phyloP scores from a whole-genome alignment of 2,888 invertebrate species.

The Amphipyra berbera region DNA sequence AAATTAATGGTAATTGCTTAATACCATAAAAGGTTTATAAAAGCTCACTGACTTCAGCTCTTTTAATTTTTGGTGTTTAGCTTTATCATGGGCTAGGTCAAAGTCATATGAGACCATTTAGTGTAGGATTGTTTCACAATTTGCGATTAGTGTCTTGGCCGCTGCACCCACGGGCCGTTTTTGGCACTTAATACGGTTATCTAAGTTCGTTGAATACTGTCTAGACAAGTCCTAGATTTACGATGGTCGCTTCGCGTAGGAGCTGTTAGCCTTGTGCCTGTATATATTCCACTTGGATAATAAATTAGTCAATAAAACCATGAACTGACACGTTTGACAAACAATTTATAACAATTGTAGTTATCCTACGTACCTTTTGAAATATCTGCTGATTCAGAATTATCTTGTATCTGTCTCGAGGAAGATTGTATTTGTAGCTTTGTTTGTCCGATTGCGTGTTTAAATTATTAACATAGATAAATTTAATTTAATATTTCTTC shows the following conservation, averaged over 20 bases:
- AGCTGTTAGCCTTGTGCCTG: slow-evolving; percentile 83
- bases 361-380: slow-evolving; percentile 61
- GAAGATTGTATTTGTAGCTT: slow-evolving; percentile 6
- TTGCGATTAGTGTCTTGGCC: slow-evolving; percentile 51
- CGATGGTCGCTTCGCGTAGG: slow-evolving; percentile 82
- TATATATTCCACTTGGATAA: slow-evolving; percentile 69
- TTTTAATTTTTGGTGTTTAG: background rate
- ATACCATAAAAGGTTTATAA: background rate
- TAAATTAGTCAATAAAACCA: slow-evolving; percentile 73
- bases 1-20: background rate
- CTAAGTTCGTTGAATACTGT: slow-evolving; percentile 60
- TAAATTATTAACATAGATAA: background rate
- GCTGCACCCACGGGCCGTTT: slow-evolving; percentile 69
- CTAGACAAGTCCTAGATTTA: slow-evolving; percentile 81
- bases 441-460: background rate
- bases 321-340: slow-evolving; percentile 74
- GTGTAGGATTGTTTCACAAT: slow-evolving; percentile 48
- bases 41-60: background rate
- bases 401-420: slow-evolving; percentile 41
- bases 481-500: slow-evolving; percentile 1
- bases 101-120: slow-evolving; percentile 20
- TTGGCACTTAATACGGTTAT: slow-evolving; percentile 70
- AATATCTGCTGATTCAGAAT: slow-evolving; percentile 54
- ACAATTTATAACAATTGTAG: slow-evolving; percentile 68
- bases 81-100: slow-evolving; percentile 18